A percentile compares a stretch with the other conserved stretches of the same genome.
Conservation (phyloP, 1,140 invertebrate genomes). For the Phymorhynchus buccinoides region DNA sequence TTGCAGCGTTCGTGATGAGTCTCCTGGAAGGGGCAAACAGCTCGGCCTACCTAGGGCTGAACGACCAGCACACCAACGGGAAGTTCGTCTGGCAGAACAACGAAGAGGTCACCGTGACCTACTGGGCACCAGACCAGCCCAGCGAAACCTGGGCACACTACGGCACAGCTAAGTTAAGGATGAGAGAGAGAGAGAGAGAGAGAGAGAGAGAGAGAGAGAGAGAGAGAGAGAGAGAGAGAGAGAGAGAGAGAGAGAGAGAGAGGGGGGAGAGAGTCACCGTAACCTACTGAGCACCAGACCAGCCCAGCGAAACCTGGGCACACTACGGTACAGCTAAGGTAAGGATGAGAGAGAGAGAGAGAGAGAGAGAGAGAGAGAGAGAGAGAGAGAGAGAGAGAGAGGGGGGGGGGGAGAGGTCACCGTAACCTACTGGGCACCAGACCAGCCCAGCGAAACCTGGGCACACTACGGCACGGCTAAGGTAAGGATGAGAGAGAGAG, state of each 20-base stretch:
- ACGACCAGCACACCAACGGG: constrained; percentile 26
- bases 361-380: neutral
- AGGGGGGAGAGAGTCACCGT: constrained; percentile 51
- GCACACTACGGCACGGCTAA: neutral
- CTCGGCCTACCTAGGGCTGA: constrained; percentile 57
- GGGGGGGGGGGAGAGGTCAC: constrained; percentile 35
- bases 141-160: constrained; percentile 37
- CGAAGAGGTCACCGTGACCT: constrained; percentile 53
- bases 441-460: constrained; percentile 53
- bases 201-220: neutral
- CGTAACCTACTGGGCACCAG: constrained; percentile 59
- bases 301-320: constrained; percentile 50
- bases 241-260: neutral
- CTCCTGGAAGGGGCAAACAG: constrained; percentile 42
- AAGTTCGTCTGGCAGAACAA: constrained; percentile 55
- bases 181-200: neutral
- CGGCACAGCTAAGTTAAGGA: neutral
- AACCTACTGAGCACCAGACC: constrained; percentile 56
- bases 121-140: constrained; percentile 60
- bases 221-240: neutral
- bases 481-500: neutral
- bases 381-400: neutral
- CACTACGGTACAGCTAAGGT: neutral
- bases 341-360: neutral
- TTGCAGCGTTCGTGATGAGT: constrained; percentile 56